Conservation (phyloP, 2,797 vertebrate genomes). For the Atherinosoma microstoma region DNA sequence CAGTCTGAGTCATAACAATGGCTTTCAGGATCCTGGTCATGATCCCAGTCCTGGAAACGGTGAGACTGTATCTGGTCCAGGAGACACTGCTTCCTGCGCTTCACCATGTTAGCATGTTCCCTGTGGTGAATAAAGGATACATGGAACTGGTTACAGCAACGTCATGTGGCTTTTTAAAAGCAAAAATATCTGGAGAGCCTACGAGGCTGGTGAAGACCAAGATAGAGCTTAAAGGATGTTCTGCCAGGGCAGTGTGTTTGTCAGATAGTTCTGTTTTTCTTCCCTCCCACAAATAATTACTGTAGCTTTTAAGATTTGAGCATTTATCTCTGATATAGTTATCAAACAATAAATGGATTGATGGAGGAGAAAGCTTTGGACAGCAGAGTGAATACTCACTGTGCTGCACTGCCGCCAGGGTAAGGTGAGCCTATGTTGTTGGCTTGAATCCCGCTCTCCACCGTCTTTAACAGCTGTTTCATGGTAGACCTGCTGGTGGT, state of each 20-base stretch:
- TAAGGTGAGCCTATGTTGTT: constrained; percentile 83
- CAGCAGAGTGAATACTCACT: constrained; percentile 68
- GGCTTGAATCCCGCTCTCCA: constrained; percentile 84
- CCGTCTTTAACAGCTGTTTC: constrained; percentile 90
- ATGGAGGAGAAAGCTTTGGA: neutral
- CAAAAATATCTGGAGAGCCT: neutral
- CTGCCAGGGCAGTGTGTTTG: too few species aligned
- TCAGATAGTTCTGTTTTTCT: too few species aligned
- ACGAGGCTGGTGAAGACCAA: too few species aligned
- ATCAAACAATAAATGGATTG: neutral
- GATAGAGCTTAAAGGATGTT: too few species aligned
- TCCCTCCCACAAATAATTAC: too few species aligned
- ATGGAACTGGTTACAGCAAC: neutral
- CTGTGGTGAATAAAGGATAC: constrained; percentile 67
- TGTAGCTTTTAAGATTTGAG: too few species aligned
- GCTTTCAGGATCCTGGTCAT: constrained; percentile 86
- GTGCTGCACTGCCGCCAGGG: constrained; percentile 59
- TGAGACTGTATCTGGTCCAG: constrained; percentile 88
- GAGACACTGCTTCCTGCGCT: constrained; percentile 86
- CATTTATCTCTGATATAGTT: too few species aligned
- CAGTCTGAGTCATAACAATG: constrained; percentile 82
- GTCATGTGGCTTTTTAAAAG: neutral
- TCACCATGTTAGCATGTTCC: constrained; percentile 86
- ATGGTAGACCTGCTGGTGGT: constrained; percentile 86
- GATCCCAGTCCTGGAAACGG: constrained; percentile 89